A percentile compares a stretch with the other conserved stretches of the same genome.
These are phyloP conservation scores for Sinocyclocheilus maitianheensis DNA, from an alignment of 2,113 vertebrate species.

Conservation along the genomic window DNA sequence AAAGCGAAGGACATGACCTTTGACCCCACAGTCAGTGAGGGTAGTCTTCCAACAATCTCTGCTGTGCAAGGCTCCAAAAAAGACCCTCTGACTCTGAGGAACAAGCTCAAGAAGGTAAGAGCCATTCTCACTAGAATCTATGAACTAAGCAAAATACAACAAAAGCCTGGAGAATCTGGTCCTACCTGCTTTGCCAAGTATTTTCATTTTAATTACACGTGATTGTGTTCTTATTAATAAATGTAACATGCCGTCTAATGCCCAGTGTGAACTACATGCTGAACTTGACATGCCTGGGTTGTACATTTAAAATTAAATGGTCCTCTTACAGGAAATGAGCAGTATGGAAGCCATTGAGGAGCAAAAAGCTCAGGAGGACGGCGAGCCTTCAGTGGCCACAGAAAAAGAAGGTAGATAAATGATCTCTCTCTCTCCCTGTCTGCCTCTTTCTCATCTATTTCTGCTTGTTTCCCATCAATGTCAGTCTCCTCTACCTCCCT, in stretches of 20 bases:
- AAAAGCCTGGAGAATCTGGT: too few species aligned
- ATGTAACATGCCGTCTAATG: neutral
- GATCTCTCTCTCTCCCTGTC: neutral
- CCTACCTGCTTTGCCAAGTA: too few species aligned
- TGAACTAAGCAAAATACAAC: too few species aligned
- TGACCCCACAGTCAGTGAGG: neutral
- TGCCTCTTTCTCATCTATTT: neutral
- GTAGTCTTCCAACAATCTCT: neutral
- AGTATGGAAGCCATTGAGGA: slow-evolving; percentile 61
- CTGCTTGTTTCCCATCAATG: neutral
- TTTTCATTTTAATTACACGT: too few species aligned
- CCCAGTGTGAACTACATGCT: neutral
- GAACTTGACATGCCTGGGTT: neutral
- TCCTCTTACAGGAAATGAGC: slow-evolving; percentile 65
- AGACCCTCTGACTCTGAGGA: slow-evolving; percentile 44
- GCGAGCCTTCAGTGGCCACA: slow-evolving; percentile 43
- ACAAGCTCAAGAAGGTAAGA: slow-evolving; percentile 70
- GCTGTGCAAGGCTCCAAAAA: slow-evolving; percentile 45
- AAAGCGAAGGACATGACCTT: slow-evolving; percentile 19
- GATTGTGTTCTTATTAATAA: slow-evolving; percentile 13
- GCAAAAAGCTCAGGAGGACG: slow-evolving; percentile 61
- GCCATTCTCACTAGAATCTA: too few species aligned
- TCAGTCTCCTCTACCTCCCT: neutral
- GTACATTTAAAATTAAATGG: slow-evolving; percentile 20
- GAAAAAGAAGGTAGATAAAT: slow-evolving; percentile 64